phyloP scores from a whole-genome alignment of 2,888 invertebrate genomes.

The Drosophila nr. perissopoda region DNA sequence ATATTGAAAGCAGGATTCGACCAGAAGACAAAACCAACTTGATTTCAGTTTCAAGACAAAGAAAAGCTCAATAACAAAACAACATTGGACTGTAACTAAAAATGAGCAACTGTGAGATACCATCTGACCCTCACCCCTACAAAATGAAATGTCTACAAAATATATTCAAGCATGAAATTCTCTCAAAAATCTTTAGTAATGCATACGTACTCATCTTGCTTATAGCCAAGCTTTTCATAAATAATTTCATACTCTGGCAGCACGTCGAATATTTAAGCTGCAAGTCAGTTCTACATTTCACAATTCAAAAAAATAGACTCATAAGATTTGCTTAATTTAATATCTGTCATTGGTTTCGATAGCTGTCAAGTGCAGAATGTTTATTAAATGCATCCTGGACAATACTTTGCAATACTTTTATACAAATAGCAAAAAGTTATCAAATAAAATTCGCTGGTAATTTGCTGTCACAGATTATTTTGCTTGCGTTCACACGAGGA shows the following conservation, averaged over 20 bases:
- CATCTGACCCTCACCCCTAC: background rate
- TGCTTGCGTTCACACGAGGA: background rate
- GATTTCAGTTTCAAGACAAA: background rate
- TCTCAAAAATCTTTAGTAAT: background rate
- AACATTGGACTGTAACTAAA: background rate
- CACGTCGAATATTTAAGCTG: background rate
- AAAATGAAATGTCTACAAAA: background rate
- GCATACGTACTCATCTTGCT: background rate
- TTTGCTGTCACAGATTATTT: background rate
- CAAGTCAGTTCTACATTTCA: background rate
- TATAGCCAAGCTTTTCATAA: background rate
- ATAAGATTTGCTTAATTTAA: background rate
- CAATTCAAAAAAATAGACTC: background rate
- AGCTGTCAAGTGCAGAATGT: constrained; percentile 2
- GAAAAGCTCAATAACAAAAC: background rate
- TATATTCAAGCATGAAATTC: background rate
- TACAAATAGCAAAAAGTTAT: background rate
- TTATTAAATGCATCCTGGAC: background rate
- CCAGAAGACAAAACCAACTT: background rate
- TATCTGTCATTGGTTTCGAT: constrained; percentile 7
- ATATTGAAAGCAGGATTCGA: background rate
- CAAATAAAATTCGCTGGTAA: background rate
- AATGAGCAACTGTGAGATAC: background rate
- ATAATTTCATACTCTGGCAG: background rate
- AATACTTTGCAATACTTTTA: background rate